Conservation (phyloP, 2,888 invertebrate genomes). For the Drosophila neotestacea region DNA sequence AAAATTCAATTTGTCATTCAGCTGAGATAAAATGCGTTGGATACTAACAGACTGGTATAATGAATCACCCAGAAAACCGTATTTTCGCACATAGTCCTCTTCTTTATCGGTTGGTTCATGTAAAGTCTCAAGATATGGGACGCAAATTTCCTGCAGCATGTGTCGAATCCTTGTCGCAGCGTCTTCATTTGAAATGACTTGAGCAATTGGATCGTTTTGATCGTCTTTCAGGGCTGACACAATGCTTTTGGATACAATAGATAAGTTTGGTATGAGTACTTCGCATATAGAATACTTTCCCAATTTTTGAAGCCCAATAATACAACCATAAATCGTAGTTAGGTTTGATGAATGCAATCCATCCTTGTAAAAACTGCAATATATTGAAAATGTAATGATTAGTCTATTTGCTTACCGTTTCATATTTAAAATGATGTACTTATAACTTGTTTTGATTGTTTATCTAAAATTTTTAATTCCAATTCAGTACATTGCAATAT, state of each 20-base stretch:
- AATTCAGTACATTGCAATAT: slow-evolving; percentile 16
- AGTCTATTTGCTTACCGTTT: no score
- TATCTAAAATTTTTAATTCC: no score
- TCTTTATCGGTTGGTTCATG: slow-evolving; percentile 11
- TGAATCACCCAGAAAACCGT: slow-evolving; percentile 38
- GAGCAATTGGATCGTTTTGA: background rate
- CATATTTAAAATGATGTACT: no score
- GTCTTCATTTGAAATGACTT: background rate
- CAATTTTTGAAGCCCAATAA: slow-evolving; percentile 52
- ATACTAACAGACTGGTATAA: slow-evolving; percentile 29
- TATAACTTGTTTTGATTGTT: no score
- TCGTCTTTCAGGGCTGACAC: slow-evolving; percentile 16
- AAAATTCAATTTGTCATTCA: background rate
- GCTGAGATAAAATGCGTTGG: slow-evolving; percentile 1
- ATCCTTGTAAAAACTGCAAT: slow-evolving; percentile 34
- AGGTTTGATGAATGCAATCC: slow-evolving; percentile 22
- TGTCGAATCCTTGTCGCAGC: slow-evolving; percentile 39
- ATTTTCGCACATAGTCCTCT: slow-evolving; percentile 10
- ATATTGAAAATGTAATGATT: background rate
- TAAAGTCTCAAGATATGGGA: slow-evolving; percentile 34
- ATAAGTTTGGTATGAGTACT: slow-evolving; percentile 39
- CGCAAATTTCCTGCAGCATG: slow-evolving; percentile 37
- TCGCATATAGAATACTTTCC: slow-evolving; percentile 31
- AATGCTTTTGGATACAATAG: slow-evolving; percentile 33
- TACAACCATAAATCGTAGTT: slow-evolving; percentile 46